Evolutionary conservation across 2,888 invertebrate genomes (phyloP), one percentile per base, ranked within the genome.

Genomic region (Liopterus haemorrhoidalis): DNA sequence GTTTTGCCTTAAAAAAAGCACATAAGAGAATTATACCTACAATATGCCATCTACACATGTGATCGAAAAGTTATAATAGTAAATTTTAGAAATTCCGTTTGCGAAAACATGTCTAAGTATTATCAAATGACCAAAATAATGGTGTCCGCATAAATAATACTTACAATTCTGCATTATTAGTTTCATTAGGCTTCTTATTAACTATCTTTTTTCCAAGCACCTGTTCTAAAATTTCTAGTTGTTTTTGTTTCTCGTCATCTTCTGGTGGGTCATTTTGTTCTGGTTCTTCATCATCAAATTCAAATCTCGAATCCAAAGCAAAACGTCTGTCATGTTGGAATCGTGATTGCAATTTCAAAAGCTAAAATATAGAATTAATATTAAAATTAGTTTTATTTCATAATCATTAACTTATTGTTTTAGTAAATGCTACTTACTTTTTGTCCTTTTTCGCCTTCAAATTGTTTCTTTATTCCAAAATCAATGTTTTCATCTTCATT

Each of bases 301-400:
- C 65, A 65, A 90, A 90, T 53, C 82, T 76, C 57, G 80, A 73
- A 67, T 86, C 83, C 59, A 90, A 70, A 52, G 71, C 69, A 68
- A 90, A 90, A 59, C 90, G 75, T 57, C 81, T 75, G 69, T 90
- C 90, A 62, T 81, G 77, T 62, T 82, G 82, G 67, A 76, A 80
- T 57, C 75, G 76, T 33, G 79, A 75, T 71, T 88, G 84, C 55
- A 88, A 71, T 66, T 80, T 75, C 63, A 85, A 71, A 57, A 82
- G 69, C 81, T 81, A 53, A 32, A 64, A 57, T 21, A 49, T 43
- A 36, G 39, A 27, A 41, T 38, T 38, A 36, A 41, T 33, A 9
- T 41, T n/a, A 40, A 28, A 46, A 5, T 21, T 36, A 15, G 24
- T 24, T 25, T 45, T 32, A 28, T 27, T 33, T 19, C 38, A 11